Evolutionary conservation across 1,140 invertebrate genomes (phyloP), one percentile per base, ranked within the genome.

Genomic region (Triops cancriformis): DNA sequence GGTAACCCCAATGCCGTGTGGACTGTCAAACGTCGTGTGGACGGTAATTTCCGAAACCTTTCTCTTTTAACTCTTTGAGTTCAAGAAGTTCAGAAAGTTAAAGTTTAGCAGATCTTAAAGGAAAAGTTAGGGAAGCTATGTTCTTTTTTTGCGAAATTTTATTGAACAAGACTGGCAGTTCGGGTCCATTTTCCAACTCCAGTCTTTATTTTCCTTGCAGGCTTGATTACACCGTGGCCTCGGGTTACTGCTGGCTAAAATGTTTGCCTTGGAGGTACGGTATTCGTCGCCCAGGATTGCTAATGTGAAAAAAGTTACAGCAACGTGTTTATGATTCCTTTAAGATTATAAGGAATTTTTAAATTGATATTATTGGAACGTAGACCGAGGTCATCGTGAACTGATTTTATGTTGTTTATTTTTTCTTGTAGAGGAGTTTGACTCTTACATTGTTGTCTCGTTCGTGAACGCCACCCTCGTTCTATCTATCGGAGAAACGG

Each of bases 371-470:
- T n/a, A 18, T 64, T 64, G 18, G 18, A 64, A 0, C 6, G 51
- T n/a, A 64, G 27, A 73, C 37, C 74, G 10, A 41, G n/a, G 26
- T 27, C 37, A 31, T 80, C 2, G 23, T 75, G 12, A 72, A 43
- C 18, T 51, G 31, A 78, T 23, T 45, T 73, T 37, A 42, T 76
- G 26, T 79, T 79, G 42, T 80, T 78, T 45, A 74, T 72, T n/a
- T 80, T 73, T 77, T 78, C 83, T 92, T 93, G 80, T 90, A 97
- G 96, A 98, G 87, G 93, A 97, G 84, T 99, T 89, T 90, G 98
- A 99, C 91, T 95, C 98, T 72, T 99, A 99, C 87, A 99, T 99
- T 88, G 97, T 99, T 85, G 98, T 99, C 80, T 99, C 98, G 72
- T 99, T 99, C 91, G 93, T 98, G 51, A 99, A 99, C 87, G 98